phyloP scores from a whole-genome alignment of 2,888 invertebrate species.

The Troilus luridus region DNA sequence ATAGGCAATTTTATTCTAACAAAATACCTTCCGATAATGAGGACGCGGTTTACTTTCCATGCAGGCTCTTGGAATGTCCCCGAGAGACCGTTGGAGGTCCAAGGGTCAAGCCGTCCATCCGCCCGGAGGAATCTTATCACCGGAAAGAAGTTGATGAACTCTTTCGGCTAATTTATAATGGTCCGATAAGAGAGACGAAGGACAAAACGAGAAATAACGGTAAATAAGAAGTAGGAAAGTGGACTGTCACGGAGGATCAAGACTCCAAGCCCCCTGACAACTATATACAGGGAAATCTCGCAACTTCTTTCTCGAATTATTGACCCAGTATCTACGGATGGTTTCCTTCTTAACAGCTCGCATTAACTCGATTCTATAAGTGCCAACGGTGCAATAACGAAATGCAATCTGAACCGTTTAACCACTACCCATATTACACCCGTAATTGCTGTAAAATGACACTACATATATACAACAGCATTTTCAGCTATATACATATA shows the following conservation, averaged over 20 bases:
- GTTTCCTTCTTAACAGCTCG: background rate
- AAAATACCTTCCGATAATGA: background rate
- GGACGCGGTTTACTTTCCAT: conserved; percentile 46
- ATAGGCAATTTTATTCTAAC: background rate
- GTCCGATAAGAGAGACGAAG: conserved; percentile 16
- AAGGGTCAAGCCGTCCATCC: background rate
- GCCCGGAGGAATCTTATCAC: background rate
- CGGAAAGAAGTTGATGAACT: background rate
- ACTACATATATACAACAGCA: background rate
- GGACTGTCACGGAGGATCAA: conserved; percentile 55
- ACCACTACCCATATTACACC: background rate
- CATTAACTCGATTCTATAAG: background rate
- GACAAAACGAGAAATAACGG: conserved; percentile 58
- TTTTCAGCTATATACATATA: too few species aligned
- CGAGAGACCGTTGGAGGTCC: conserved; percentile 40
- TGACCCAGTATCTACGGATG: conserved; percentile 41
- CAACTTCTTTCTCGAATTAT: conserved; percentile 40
- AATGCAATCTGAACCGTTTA: background rate
- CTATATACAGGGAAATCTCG: conserved; percentile 56
- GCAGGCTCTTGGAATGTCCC: conserved; percentile 10
- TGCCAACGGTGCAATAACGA: background rate
- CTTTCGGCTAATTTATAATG: conserved; percentile 36
- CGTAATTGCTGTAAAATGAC: background rate
- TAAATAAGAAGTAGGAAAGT: conserved; percentile 56
- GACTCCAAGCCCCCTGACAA: conserved; percentile 40